Conservation (phyloP, 2,888 invertebrate genomes). For the Drosophila tanythrix region DNA sequence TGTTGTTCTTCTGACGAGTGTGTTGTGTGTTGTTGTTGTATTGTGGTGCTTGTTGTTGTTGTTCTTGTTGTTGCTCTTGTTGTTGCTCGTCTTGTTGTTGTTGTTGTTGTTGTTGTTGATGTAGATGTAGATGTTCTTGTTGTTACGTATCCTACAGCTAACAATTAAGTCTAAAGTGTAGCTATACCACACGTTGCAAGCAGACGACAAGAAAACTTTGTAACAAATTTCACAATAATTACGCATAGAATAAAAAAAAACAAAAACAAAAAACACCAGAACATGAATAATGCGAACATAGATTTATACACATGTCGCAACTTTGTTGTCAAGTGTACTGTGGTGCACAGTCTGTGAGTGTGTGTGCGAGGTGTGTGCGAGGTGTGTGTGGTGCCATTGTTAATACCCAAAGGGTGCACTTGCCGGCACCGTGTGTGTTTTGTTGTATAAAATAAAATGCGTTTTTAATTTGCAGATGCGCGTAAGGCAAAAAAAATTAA, state of each 20-base stretch:
- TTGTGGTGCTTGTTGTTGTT: slow-evolving; percentile 28
- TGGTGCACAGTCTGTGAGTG: slow-evolving; percentile 34
- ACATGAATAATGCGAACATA: slow-evolving; percentile 50
- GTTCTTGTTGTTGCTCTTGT: slow-evolving; percentile 44
- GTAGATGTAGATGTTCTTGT: slow-evolving; percentile 54
- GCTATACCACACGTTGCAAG: slow-evolving; percentile 58
- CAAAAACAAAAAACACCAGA: slow-evolving; percentile 12
- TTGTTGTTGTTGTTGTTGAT: slow-evolving; percentile 40
- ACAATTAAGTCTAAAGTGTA: slow-evolving; percentile 79
- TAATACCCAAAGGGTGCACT: slow-evolving; percentile 58
- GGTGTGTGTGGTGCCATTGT: slow-evolving; percentile 59
- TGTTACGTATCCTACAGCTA: slow-evolving; percentile 76
- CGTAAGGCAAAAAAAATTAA: slow-evolving; percentile 57
- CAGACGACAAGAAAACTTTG: slow-evolving; percentile 64
- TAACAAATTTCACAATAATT: slow-evolving; percentile 68
- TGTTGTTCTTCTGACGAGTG: slow-evolving; percentile 51
- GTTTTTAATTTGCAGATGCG: slow-evolving; percentile 81
- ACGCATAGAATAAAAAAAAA: slow-evolving; percentile 47
- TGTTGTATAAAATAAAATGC: slow-evolving; percentile 74
- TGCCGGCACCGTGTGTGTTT: slow-evolving; percentile 29
- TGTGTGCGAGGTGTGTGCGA: slow-evolving; percentile 25
- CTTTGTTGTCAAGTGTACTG: slow-evolving; percentile 31
- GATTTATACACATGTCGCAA: slow-evolving; percentile 43
- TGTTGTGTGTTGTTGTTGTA: slow-evolving; percentile 22
- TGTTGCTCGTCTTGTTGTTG: slow-evolving; percentile 17